These are phyloP conservation scores for Stenodera caucasica DNA, from an alignment of 2,888 invertebrate species.

Conservation along the genomic window DNA sequence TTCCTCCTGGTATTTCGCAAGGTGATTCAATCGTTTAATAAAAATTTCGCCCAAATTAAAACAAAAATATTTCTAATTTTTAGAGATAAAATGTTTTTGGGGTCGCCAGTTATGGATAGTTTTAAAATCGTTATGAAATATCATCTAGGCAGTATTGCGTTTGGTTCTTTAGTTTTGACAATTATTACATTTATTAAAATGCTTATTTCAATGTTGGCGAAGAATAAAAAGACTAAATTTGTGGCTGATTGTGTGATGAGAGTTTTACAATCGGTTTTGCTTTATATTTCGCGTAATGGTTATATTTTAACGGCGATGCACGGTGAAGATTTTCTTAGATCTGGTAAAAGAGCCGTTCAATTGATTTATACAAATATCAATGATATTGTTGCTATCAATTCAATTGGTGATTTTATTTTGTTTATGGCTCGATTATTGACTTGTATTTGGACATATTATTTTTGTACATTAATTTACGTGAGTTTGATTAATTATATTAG, in stretches of 20 bases:
- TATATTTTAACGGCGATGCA: conserved; percentile 17
- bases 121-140: conserved; percentile 8
- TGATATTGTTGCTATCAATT: conserved; percentile 12
- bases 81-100: conserved; percentile 17
- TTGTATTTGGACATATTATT: neutral
- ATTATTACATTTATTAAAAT: neutral
- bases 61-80: neutral
- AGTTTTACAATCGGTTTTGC: conserved; percentile 1
- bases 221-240: neutral
- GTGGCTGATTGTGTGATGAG: conserved; percentile 5
- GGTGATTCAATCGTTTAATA: neutral
- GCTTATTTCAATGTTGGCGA: neutral
- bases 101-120: conserved; percentile 11
- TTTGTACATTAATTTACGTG: neutral
- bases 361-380: conserved; percentile 3
- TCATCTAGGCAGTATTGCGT: conserved; percentile 13
- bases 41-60: neutral
- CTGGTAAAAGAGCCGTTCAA: conserved; percentile 15
- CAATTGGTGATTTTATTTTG: conserved; percentile 16
- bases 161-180: conserved; percentile 14
- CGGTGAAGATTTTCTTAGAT: conserved; percentile 11
- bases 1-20: conserved; percentile 18
- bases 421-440: conserved; percentile 9
- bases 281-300: conserved; percentile 8
- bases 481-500: neutral